Base-by-base conservation (phyloP, 2,888 invertebrate species). In the Priocnemis perturbator region DNA sequence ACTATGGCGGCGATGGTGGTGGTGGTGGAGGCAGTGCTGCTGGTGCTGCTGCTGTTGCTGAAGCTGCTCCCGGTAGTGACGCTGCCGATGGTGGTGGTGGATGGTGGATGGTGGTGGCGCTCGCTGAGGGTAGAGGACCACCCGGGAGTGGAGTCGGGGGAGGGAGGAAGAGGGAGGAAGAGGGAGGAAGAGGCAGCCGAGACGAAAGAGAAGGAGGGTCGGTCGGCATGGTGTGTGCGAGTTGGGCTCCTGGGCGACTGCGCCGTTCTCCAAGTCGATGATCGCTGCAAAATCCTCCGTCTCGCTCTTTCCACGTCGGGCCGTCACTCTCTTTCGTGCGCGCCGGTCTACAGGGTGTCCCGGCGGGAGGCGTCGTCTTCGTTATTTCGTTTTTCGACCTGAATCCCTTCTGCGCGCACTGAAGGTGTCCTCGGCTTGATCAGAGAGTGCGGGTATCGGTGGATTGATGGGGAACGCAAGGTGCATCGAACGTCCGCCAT, bases 191-290 rank as follows among this genome's bases (percentile, higher is more conserved):
- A 45, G 47, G 44, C 57, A 59, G 58, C 56, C 53, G 60, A 26
- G 3, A 26, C 26, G 26, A 26, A 26, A 26, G 60, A 30, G 64
- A 64, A 48, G 45, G 70, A 59, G 50, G 65, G 56, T n/a, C n/a
- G n/a, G n/a, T n/a, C n/a, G n/a, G n/a, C n/a, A 23, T 57, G 19
- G 14, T 47, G 50, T 26, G 52, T 19, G 4, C 23, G 62, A 50
- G 15, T 11, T 2, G 52, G 37, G 64, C 76, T 81, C 77, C 77
- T 79, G 72, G 74, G 74, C 75, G 75, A 76, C 76, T 73, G 81
- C 78, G 81, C 79, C 69, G 73, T 77, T 69, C 73, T 70, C 73
- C 76, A 62, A 81, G 77, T 77, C 73, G 79, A 81, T 77, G 78
- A 81, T 80, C 80, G 79, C 75, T 77, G 79, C 77, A 77, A 79